These are phyloP conservation scores for Anoplolepis gracilipes DNA, from an alignment of 1,140 invertebrate species.

Conservation along the genomic window DNA sequence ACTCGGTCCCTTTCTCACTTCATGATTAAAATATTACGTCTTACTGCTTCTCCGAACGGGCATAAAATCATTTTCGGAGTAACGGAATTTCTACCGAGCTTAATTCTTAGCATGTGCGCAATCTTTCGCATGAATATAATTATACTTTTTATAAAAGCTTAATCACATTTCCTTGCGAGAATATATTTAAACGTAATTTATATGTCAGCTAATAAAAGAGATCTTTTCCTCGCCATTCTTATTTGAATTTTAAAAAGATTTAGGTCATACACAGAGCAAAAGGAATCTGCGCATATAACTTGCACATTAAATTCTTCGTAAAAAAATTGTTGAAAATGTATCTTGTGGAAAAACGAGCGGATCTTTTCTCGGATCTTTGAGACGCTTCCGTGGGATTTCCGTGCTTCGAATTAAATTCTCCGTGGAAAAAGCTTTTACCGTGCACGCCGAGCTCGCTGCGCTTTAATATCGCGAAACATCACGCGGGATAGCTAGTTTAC, in stretches of 20 bases:
- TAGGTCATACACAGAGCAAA: slow-evolving; percentile 15
- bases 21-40: slow-evolving; percentile 53
- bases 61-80: slow-evolving; percentile 9
- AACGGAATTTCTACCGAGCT: background rate
- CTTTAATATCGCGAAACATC: slow-evolving; percentile 55
- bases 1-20: slow-evolving; percentile 23
- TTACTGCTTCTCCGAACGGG: slow-evolving; percentile 3
- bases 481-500: slow-evolving; percentile 53
- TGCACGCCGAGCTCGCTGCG: background rate
- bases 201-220: background rate
- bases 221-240: slow-evolving; percentile 5
- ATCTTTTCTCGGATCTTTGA: slow-evolving; percentile 33
- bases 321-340: slow-evolving; percentile 24
- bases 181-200: slow-evolving; percentile 25
- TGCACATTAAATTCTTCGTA: slow-evolving; percentile 9
- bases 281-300: slow-evolving; percentile 2
- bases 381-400: slow-evolving; percentile 26
- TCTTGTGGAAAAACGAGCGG: slow-evolving; percentile 21
- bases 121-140: slow-evolving; percentile 35
- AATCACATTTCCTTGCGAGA: slow-evolving; percentile 11
- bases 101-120: background rate
- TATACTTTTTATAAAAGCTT: slow-evolving; percentile 16
- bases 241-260: slow-evolving; percentile 51
- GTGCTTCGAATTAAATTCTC: slow-evolving; percentile 28
- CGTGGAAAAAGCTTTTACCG: slow-evolving; percentile 34